Evolutionary conservation across 2,888 invertebrate genomes (phyloP).

Genomic region (Salpingus planirostris): DNA sequence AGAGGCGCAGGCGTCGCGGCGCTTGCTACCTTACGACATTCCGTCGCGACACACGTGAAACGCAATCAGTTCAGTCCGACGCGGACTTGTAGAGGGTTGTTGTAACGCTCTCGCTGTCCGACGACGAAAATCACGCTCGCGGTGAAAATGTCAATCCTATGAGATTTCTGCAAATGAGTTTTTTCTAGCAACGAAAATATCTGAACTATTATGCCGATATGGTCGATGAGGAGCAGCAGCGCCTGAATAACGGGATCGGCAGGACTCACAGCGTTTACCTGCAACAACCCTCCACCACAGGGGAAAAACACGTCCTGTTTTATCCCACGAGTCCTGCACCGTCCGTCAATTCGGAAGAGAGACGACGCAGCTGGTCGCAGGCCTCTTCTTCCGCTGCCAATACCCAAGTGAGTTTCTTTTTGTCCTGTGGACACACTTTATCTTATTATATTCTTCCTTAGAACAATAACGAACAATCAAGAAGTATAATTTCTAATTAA

Average conservation of each 20-base stretch:
- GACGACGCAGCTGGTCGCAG: constrained; percentile 35
- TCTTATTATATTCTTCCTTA: too few relatives aligned
- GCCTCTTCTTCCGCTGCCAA: constrained; percentile 25
- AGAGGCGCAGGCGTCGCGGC: background rate
- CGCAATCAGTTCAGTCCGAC: constrained; percentile 28
- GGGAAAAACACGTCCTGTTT: constrained; percentile 43
- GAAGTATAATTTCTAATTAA: too few relatives aligned
- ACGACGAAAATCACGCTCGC: too few relatives aligned
- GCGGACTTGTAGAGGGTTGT: constrained; percentile 28
- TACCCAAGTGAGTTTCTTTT: constrained; percentile 6
- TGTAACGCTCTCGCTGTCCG: too few relatives aligned
- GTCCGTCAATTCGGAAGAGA: constrained; percentile 35
- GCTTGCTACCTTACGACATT: background rate
- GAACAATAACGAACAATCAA: too few relatives aligned
- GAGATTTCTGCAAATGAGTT: background rate
- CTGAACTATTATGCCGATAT: background rate
- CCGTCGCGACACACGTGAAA: constrained; percentile 27
- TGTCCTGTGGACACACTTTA: too few relatives aligned
- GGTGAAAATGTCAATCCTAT: background rate
- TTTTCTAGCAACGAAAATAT: background rate
- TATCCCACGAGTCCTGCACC: constrained; percentile 41
- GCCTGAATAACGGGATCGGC: constrained; percentile 37
- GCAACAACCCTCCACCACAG: constrained; percentile 39
- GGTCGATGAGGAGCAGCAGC: constrained; percentile 28
- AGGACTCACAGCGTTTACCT: constrained; percentile 39